Base-by-base conservation (phyloP, 2,888 invertebrate genomes). In the Platycnemis pennipes region DNA sequence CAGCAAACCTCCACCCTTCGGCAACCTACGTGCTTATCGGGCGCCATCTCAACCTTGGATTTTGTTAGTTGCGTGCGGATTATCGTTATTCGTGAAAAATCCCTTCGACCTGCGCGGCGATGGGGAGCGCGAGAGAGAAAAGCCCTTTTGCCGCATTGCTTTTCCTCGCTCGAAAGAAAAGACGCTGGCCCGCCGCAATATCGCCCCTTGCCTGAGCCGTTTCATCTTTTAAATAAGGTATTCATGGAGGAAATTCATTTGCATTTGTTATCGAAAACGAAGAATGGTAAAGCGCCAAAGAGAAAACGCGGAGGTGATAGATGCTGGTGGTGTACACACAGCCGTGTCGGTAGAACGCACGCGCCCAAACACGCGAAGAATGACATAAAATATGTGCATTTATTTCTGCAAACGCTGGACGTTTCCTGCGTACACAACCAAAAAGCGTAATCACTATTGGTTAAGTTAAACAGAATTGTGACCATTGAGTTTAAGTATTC, bases 31-130 rank as follows among this genome's bases (percentile, higher is more conserved):
- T 13, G 77, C 77, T 77, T 77, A 77, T 77, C 77, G 77, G 2
- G 77, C 31, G 37, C 77, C 77, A 77, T 77, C 77, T 31, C n/a
- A 26, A 8, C 77, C 77, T 77, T 77, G 77, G 77, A 77, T 37
- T 77, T 77, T 37, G 31, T 77, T 37, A 77, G 77, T 77, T 77
- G 77, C 77, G 77, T 77, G 77, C n/a, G 77, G 77, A 37, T 77
- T 77, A 77, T 77, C 77, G 77, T 77, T 77, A 77, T 77, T 77
- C 77, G 37, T 11, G 37, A 77, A 37, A 77, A 37, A n/a, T 11
- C 11, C 31, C 37, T 77, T 37, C 77, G 31, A 13, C 77, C 77
- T 8, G 3, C 37, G 37, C 37, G 77, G 37, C 13, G 31, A 0
- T 13, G 2, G 77, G 77, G 11, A 11, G 11, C 63, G 22, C 63